phyloP scores from a whole-genome alignment of 2,888 invertebrate species.

The Polydrusus pterygomalis region DNA sequence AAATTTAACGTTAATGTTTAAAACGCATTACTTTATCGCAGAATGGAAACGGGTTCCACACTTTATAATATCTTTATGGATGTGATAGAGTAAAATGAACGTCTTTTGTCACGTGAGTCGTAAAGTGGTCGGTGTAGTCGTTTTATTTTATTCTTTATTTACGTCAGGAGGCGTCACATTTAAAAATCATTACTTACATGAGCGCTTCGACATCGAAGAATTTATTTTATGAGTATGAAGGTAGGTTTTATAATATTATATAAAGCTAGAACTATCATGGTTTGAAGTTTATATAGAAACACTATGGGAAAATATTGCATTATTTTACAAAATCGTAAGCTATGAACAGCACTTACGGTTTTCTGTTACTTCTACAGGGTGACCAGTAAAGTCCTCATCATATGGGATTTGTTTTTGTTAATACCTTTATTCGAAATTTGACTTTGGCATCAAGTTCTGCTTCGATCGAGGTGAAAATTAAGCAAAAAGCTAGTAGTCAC shows the following conservation, averaged over 20 bases:
- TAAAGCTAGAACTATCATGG: not conserved
- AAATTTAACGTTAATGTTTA: constrained; percentile 45
- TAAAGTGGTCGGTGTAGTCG: constrained; percentile 53
- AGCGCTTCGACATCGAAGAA: not conserved
- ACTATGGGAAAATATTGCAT: no score
- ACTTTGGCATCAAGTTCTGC: no score
- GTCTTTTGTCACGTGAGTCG: constrained; percentile 60
- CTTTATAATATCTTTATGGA: constrained; percentile 57
- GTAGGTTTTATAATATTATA: no score
- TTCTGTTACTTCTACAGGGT: no score
- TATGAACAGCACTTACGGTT: no score
- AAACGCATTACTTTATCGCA: constrained; percentile 55
- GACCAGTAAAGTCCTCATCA: no score
- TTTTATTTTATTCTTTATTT: constrained; percentile 22
- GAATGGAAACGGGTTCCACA: constrained; percentile 51
- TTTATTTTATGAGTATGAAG: not conserved
- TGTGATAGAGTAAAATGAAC: constrained; percentile 57
- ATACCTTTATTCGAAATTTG: no score
- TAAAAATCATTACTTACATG: constrained; percentile 9
- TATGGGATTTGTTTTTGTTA: no score
- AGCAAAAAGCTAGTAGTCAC: no score
- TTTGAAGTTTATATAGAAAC: not conserved
- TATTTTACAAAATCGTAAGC: no score
- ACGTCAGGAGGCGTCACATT: not conserved
- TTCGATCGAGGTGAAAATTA: no score